Conservation (phyloP, 2,888 invertebrate species). For the Octonoba sinensis region DNA sequence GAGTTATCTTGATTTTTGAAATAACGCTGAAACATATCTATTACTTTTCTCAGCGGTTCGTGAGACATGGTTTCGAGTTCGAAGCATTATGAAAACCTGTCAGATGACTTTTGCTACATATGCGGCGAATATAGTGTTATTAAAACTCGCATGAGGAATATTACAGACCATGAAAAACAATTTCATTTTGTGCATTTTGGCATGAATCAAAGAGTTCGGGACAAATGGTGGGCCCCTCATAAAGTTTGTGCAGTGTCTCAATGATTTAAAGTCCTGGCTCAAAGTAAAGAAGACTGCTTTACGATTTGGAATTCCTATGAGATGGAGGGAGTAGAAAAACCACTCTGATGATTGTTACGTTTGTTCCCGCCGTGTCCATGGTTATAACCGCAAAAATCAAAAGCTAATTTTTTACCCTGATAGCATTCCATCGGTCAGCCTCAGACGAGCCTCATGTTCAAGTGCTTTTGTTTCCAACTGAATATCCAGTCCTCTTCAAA, state of each 20-base stretch:
- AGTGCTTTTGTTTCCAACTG: conserved; percentile 14
- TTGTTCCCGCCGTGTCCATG: not conserved
- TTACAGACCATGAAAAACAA: not conserved
- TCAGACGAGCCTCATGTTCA: conserved; percentile 3
- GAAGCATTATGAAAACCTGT: too few relatives aligned
- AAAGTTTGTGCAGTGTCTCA: conserved; percentile 20
- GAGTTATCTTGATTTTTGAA: too few relatives aligned
- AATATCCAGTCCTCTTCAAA: not conserved
- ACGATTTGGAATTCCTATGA: conserved; percentile 2
- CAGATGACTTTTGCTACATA: too few relatives aligned
- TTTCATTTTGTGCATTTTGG: conserved; percentile 4
- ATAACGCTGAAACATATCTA: too few relatives aligned
- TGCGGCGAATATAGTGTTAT: too few relatives aligned
- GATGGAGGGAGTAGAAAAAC: not conserved
- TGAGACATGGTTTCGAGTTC: too few relatives aligned
- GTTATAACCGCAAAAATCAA: not conserved
- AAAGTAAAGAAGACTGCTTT: not conserved
- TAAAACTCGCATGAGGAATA: not conserved
- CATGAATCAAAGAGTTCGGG: not conserved
- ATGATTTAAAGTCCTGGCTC: conserved; percentile 1
- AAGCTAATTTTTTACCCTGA: conserved; percentile 7
- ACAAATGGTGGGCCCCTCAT: conserved; percentile 1
- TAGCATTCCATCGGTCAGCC: conserved; percentile 10
- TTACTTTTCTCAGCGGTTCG: too few relatives aligned
- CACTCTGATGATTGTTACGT: conserved; percentile 15